Evolutionary conservation across 1,140 invertebrate genomes (phyloP).

Genomic region (Zophobas morio): DNA sequence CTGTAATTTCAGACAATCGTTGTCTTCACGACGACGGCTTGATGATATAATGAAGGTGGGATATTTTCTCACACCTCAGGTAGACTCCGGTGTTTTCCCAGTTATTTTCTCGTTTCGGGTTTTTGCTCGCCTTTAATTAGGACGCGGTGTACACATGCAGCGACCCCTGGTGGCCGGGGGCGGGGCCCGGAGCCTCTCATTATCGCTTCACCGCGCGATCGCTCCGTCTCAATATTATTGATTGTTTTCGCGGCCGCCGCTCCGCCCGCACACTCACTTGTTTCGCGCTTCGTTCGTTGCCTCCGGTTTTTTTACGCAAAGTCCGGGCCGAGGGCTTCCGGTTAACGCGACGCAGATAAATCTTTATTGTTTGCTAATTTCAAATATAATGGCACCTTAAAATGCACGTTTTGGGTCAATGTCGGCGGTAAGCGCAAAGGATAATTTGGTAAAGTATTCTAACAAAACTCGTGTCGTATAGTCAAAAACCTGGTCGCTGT

Average conservation of each 20-base stretch:
- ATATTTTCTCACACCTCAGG: conserved; percentile 68
- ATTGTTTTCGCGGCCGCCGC: conserved; percentile 59
- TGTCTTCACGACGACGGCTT: conserved; percentile 66
- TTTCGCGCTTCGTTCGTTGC: conserved; percentile 22
- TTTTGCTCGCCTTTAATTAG: conserved; percentile 62
- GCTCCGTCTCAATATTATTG: conserved; percentile 64
- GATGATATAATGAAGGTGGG: conserved; percentile 67
- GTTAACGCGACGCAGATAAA: conserved; percentile 4
- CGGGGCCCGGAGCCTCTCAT: conserved; percentile 62
- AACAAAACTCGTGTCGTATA: no score
- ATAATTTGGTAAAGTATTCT: no score
- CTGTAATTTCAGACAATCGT: conserved; percentile 67
- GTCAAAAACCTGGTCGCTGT: no score
- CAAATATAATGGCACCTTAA: neutral
- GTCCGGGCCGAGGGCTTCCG: conserved; percentile 16
- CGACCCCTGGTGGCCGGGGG: conserved; percentile 55
- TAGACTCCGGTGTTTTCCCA: conserved; percentile 64
- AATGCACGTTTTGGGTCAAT: neutral
- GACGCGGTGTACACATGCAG: conserved; percentile 55
- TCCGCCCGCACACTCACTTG: conserved; percentile 23
- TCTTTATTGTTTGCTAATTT: conserved; percentile 19
- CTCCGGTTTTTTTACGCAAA: conserved; percentile 32
- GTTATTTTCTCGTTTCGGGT: conserved; percentile 63
- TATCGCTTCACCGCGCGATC: conserved; percentile 64
- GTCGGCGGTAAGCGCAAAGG: no score